Base-by-base conservation (phyloP, 2,888 invertebrate genomes). In the Acronicta leporina region DNA sequence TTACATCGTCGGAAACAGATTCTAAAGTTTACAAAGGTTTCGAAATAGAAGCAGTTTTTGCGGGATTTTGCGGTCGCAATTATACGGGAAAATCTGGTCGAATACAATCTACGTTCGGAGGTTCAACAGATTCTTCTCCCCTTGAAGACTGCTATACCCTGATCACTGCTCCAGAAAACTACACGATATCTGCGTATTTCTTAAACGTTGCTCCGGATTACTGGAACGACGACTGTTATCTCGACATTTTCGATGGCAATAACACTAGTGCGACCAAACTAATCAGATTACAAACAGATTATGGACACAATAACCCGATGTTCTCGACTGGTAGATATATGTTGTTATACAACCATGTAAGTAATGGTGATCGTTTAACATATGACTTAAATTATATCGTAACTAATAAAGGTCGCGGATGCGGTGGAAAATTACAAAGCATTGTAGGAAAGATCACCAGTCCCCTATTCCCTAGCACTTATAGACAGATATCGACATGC, bases 1-100 rank as follows among this genome's bases (percentile, higher is more conserved):
- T 82, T 48, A 93, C 92, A 25, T 81, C 90, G 2, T 49, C 89
- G 0, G 87, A 89, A 25, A 64, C 80, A 2, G 82, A 81, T 62
- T 55, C 74, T 1, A 43, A 55, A 5, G 60, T 15, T 40, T 95
- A 95, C 44, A 95, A 91, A 83, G 96, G 97, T 35, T 96, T 98
- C 80, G 95, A 96, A 89, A 83, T 98, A 40, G 95, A 96, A 74
- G 95, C 96, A 63, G 85, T 88, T 13, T 87, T 91, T 27, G 87
- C 95, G 20, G 95, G 95, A 92, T 90, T 85, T 67, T 92, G 90
- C 68, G 86, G 87, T 0, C 87, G 96, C 67, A 98, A 97, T 77
- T 98, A 96, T 79, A 96, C 96, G 0, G 95, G 95, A 0, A 81
- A 94, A 1, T 96, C 96, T 81, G 98, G 98, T 2, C 95, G 97